Evolutionary conservation across 2,113 vertebrate genomes (phyloP), one percentile per base, ranked within the genome.

Genomic region (Sander lucioperca): DNA sequence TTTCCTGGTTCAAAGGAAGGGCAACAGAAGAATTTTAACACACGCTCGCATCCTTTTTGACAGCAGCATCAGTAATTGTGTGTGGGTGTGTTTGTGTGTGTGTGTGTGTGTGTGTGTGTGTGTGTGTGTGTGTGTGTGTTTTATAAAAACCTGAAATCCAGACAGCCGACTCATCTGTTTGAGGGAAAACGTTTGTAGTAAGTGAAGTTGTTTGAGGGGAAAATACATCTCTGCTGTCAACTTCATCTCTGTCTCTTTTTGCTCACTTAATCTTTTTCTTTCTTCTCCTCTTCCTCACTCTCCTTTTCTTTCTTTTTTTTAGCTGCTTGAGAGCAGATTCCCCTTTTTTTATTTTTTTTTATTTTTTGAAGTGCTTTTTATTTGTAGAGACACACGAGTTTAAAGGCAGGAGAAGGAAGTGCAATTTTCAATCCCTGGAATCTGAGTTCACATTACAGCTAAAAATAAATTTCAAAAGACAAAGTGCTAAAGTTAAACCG

Each of bases 131-230:
- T 27, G 57, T 58, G 23, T 58, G 57, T 15, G 23, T 18, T 15
- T 18, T 15, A 36, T 23, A 63, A 36, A 62, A 61, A 27, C 50
- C 64, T 62, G 68, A 57, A 57, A 47, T 23, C 19, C 61, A 65
- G 33, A 70, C 56, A 56, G 72, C 56, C 36, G 56, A 39, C 66
- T 77, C 74, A 64, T 77, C 58, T 56, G 51, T 83, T 43, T 50
- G 74, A 72, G 74, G 64, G 50, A 65, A 72, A 83, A 77, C 67
- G 82, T 79, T 79, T 62, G 62, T 36, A 36, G 68, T 54, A 66
- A 77, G 53, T 59, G 64, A 84, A 84, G 75, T 63, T 69, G 76
- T 84, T 79, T 74, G 76, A 79, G 27, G 63, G 69, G 6, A 74
- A 74, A 84, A 79, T 56, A 73, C 67, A 78, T 67, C 59, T 58